A percentile compares a stretch with the other conserved stretches of the same genome.
Conservation (phyloP, 1,140 invertebrate genomes). For the Drosophila tristis region DNA sequence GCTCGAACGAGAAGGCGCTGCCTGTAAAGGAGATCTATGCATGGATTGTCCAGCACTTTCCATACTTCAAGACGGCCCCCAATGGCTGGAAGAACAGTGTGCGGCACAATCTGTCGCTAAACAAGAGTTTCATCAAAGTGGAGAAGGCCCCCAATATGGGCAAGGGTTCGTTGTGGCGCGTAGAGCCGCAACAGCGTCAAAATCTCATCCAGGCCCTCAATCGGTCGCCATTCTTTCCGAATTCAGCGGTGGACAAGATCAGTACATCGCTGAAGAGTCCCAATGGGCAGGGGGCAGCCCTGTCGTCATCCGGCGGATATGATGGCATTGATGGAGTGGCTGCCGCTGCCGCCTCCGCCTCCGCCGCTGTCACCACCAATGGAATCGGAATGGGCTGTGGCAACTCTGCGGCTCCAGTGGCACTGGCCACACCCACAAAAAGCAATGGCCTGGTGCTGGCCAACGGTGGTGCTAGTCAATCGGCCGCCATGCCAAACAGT, state of each 20-base stretch:
- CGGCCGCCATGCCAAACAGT: slow-evolving; percentile 33
- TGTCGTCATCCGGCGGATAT: slow-evolving; percentile 14
- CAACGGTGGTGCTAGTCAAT: slow-evolving; percentile 40
- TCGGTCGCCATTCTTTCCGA: slow-evolving; percentile 93
- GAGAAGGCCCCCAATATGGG: slow-evolving; percentile 95
- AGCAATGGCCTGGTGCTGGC: slow-evolving; percentile 45
- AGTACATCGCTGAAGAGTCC: slow-evolving; percentile 75
- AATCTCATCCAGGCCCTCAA: slow-evolving; percentile 93
- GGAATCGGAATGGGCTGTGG: background rate
- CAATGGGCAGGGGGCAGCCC: slow-evolving; percentile 12
- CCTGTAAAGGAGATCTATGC: slow-evolving; percentile 98
- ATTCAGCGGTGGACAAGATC: slow-evolving; percentile 84
- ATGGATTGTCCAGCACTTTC: slow-evolving; percentile 99
- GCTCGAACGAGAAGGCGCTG: slow-evolving; percentile 93
- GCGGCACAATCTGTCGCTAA: slow-evolving; percentile 96
- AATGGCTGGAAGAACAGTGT: slow-evolving; percentile 99
- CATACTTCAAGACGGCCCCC: slow-evolving; percentile 97
- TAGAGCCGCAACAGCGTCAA: slow-evolving; percentile 94
- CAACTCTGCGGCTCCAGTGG: slow-evolving; percentile 8
- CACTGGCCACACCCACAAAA: slow-evolving; percentile 50
- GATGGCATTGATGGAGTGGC: slow-evolving; percentile 45
- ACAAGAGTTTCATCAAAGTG: slow-evolving; percentile 98
- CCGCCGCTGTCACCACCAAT: background rate
- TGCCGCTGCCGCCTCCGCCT: no score
- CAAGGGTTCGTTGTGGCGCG: slow-evolving; percentile 97